phyloP scores from a whole-genome alignment of 2,888 invertebrate genomes.

The Tyria jacobaeae region DNA sequence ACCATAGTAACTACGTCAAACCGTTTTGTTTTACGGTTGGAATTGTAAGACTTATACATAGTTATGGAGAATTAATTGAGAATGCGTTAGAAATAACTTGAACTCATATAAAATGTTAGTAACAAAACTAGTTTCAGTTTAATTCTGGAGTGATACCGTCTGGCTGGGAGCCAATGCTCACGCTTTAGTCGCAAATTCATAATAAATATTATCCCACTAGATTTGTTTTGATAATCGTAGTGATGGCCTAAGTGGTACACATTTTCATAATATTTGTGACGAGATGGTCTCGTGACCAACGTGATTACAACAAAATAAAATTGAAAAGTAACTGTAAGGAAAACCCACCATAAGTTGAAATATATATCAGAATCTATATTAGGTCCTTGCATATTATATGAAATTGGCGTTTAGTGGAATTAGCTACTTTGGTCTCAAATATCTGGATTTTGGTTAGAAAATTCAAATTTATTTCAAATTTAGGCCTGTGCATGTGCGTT shows the following conservation, averaged over 20 bases:
- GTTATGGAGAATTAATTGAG: constrained; percentile 12
- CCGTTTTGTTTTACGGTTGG: too few species aligned
- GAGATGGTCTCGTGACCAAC: neutral
- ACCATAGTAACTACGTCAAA: too few species aligned
- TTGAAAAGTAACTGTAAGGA: too few species aligned
- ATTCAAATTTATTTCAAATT: too few species aligned
- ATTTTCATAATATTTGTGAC: constrained; percentile 11
- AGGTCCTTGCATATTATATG: too few species aligned
- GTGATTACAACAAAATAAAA: neutral
- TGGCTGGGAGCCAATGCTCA: constrained; percentile 58
- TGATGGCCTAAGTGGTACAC: constrained; percentile 30
- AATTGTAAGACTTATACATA: too few species aligned
- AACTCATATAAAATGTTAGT: constrained; percentile 25
- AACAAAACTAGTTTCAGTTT: constrained; percentile 46
- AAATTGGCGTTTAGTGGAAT: too few species aligned
- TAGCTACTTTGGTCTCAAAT: too few species aligned
- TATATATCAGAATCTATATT: too few species aligned
- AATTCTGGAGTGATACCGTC: constrained; percentile 59
- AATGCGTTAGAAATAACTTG: constrained; percentile 11
- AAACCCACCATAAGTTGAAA: too few species aligned
- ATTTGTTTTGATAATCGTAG: constrained; percentile 34
- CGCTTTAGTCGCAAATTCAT: constrained; percentile 50
- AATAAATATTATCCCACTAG: constrained; percentile 44
- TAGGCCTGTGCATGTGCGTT: too few species aligned
- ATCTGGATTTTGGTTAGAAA: too few species aligned